Evolutionary conservation across 2,888 invertebrate genomes (phyloP), one percentile per base, ranked within the genome.

Genomic region (Tetragonula carbonaria): DNA sequence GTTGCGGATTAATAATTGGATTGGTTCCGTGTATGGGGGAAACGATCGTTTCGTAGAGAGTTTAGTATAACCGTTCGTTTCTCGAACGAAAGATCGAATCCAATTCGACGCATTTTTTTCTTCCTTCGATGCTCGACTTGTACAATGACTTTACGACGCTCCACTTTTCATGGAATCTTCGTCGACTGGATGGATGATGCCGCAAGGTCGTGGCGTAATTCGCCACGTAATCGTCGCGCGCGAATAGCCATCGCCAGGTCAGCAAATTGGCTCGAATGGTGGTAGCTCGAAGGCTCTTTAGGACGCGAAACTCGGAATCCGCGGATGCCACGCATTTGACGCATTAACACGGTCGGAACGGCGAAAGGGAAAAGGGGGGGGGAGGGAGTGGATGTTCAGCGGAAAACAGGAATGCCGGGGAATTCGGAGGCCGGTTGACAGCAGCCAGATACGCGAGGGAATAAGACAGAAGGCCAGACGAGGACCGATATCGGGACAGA

Each of bases 311-410:
- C 74, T 80, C 84, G 53, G 81, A 71, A 89, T 89, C 85, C 88
- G 88, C 87, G 88, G 87, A 84, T 84, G 86, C 85, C 80, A 88
- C 88, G 88, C 90, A 91, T 90, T 90, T 89, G 88, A 90, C 90
- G 92, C 90, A 92, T 93, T 92, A 91, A 90, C 88, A 86, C 89
- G 86, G 84, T 86, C 67, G 83, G 78, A 79, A 87, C 78, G 79
- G 78, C 81, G 88, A 84, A 87, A 87, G 87, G 88, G 62, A 28
- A 2, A 2, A 28, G 28, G 28, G 28, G 28, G 28, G 28, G 28
- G 28, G 28, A 28, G 28, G 88, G 86, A 78, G 86, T 89, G 88
- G 89, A 90, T 88, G 90, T 91, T 90, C 90, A 89, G 86, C 83
- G 90, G 87, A 72, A 84, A 87, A 84, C 88, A 75, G 78, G 84